Evolutionary conservation across 1,140 invertebrate species (phyloP).

Genomic region (Trachelipus rathkii): DNA sequence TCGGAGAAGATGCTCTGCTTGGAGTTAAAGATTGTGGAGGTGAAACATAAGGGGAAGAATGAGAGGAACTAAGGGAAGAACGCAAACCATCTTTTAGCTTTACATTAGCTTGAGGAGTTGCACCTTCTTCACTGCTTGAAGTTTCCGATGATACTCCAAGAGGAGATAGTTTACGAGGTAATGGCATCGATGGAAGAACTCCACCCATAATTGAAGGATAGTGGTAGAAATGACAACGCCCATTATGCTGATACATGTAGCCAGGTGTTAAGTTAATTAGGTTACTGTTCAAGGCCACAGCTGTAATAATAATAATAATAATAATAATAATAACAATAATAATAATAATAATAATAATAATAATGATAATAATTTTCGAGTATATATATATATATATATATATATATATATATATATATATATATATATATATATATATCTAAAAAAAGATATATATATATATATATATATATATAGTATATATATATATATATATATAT

Average conservation of each 20-base stretch:
- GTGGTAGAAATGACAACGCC: background rate
- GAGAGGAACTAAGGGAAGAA: background rate
- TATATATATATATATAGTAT: too few relatives aligned
- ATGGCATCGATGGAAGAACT: background rate
- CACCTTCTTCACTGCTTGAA: background rate
- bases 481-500: too few relatives aligned
- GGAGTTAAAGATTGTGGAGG: background rate
- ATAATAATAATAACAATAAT: background rate
- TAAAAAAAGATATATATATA: too few relatives aligned
- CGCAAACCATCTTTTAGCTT: background rate
- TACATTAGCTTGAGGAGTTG: background rate
- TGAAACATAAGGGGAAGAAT: background rate
- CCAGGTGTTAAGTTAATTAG: background rate
- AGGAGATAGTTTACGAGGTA: background rate
- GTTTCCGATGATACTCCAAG: background rate
- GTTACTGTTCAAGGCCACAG: background rate
- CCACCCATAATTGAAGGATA: background rate
- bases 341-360: background rate
- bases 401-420: background rate
- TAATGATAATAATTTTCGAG: too few relatives aligned
- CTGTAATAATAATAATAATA: background rate
- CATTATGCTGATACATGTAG: background rate
- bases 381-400: conserved; percentile 5
- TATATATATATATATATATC: background rate
- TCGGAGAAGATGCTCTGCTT: background rate